These are phyloP conservation scores for Drosophila rufa DNA, from an alignment of 1,140 invertebrate genomes.

Conservation along the genomic window DNA sequence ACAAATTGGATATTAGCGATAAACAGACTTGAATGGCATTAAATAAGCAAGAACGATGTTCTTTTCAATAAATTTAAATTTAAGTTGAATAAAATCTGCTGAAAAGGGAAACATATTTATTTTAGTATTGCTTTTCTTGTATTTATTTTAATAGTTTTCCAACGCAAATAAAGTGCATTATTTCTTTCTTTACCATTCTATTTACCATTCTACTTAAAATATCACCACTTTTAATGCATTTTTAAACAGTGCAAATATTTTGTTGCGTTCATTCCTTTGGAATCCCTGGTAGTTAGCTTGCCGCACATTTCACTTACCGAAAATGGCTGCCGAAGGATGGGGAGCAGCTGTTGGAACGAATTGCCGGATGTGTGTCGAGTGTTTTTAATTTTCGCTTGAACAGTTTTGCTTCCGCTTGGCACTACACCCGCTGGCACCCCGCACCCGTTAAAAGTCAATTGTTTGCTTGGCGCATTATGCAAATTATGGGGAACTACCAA, in stretches of 20 bases:
- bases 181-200: not conserved
- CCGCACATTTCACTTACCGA: constrained; percentile 19
- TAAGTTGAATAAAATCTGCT: no score
- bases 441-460: constrained; percentile 33
- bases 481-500: constrained; percentile 50
- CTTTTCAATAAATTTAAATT: no score
- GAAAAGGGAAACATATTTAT: no score
- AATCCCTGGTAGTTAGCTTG: not conserved
- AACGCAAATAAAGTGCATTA: not conserved
- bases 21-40: no score
- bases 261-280: not conserved
- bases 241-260: not conserved
- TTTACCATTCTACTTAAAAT: not conserved
- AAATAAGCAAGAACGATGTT: no score
- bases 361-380: constrained; percentile 46
- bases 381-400: constrained; percentile 54
- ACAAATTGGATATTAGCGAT: no score
- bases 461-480: constrained; percentile 54
- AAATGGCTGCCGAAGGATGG: constrained; percentile 7
- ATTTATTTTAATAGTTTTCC: no score
- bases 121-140: no score
- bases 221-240: not conserved
- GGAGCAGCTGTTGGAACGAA: constrained; percentile 29
- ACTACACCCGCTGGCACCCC: not conserved
- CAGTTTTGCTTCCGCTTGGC: constrained; percentile 23